These are phyloP conservation scores for Cossypha caffra DNA, from an alignment of 2,797 vertebrate species.

Conservation along the genomic window DNA sequence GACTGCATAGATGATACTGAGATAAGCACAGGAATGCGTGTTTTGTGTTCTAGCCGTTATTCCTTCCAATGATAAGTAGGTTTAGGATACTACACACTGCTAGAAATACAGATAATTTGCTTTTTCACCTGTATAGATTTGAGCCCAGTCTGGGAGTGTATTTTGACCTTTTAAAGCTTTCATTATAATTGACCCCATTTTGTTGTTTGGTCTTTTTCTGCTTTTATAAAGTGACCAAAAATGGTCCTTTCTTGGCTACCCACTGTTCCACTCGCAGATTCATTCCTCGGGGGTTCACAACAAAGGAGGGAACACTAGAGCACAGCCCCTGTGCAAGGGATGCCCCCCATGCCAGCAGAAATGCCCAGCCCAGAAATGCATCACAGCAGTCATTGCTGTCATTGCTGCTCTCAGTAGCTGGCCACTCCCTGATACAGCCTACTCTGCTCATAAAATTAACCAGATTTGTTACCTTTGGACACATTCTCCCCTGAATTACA, in stretches of 20 bases:
- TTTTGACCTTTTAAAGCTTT: not conserved
- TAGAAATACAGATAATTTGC: not conserved
- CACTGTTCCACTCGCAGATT: not conserved
- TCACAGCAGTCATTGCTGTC: not conserved
- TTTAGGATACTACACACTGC: not conserved
- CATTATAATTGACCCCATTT: not conserved
- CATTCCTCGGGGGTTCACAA: not conserved
- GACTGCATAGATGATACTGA: not conserved
- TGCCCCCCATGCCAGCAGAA: not conserved
- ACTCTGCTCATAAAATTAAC: not conserved
- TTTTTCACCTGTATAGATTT: not conserved
- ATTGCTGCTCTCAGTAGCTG: not conserved
- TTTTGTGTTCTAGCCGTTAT: not conserved
- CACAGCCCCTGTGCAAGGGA: not conserved
- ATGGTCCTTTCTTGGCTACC: fast-evolving
- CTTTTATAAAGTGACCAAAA: not conserved
- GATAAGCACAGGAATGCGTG: not conserved
- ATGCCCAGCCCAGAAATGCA: too few species aligned
- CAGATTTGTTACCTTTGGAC: not conserved
- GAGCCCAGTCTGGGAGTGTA: not conserved
- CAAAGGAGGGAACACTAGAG: not conserved
- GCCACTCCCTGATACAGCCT: not conserved
- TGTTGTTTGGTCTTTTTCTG: not conserved
- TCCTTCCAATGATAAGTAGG: not conserved
- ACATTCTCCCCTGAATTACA: not conserved